phyloP scores from a whole-genome alignment of 2,888 invertebrate species.

The Lasioglossum villosulum region DNA sequence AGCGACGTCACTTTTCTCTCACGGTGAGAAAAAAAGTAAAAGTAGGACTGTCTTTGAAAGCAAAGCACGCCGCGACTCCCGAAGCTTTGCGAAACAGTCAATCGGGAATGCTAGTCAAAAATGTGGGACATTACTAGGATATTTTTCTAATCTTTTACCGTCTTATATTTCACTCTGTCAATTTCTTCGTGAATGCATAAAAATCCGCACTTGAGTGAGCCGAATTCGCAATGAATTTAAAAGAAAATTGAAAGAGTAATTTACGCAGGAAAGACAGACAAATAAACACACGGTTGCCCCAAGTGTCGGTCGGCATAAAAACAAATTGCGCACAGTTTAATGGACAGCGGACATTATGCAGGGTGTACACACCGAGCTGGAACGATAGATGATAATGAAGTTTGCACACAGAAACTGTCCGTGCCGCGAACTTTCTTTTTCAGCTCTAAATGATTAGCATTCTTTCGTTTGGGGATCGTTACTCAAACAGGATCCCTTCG shows the following conservation, averaged over 20 bases:
- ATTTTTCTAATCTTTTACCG: background rate
- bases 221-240: background rate
- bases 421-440: background rate
- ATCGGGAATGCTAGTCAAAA: background rate
- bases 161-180: background rate
- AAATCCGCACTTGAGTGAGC: background rate
- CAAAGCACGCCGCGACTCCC: background rate
- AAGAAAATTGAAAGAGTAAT: background rate
- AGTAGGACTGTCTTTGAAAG: background rate
- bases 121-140: background rate
- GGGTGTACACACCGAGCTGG: background rate
- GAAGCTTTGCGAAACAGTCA: background rate
- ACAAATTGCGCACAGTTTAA: constrained; percentile 9
- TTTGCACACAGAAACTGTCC: constrained; percentile 6
- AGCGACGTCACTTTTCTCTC: constrained; percentile 26
- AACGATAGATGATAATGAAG: background rate
- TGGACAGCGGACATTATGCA: constrained; percentile 3
- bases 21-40: background rate
- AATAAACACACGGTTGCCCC: background rate
- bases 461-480: constrained; percentile 31
- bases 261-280: background rate
- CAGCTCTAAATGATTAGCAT: constrained; percentile 3
- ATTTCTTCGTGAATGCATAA: background rate
- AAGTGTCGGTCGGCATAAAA: background rate
- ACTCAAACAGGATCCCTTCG: constrained; percentile 14